Conservation (phyloP, 2,797 vertebrate genomes). For the Iguana delicatissima region DNA sequence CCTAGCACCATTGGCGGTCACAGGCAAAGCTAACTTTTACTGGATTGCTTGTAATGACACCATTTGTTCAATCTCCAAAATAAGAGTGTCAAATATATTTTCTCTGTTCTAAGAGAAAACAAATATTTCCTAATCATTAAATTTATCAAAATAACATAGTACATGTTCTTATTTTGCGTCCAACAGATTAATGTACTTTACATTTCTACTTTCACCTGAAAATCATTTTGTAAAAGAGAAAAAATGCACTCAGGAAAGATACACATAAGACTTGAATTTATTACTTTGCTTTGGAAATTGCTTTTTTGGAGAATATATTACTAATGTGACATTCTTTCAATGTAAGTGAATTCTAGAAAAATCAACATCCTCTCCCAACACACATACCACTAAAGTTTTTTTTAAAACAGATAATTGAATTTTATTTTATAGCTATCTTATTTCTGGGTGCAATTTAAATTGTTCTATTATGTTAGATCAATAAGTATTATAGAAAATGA, state of each 20-base stretch:
- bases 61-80: background rate
- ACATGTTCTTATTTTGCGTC: background rate
- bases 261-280: background rate
- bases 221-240: background rate
- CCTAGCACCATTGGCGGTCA: background rate
- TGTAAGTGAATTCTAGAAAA: conserved; percentile 32
- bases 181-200: background rate
- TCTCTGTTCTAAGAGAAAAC: background rate
- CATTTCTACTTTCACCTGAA: background rate
- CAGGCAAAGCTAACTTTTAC: background rate
- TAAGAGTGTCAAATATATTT: background rate
- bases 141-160: background rate
- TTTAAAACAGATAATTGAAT: conserved; percentile 38
- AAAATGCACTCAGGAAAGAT: background rate
- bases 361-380: background rate
- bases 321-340: background rate
- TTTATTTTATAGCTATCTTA: conserved; percentile 47
- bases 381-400: background rate
- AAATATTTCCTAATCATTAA: background rate
- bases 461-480: conserved; percentile 46
- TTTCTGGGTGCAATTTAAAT: conserved; percentile 44
- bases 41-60: background rate
- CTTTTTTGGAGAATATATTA: background rate
- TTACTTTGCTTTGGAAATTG: conserved; percentile 17
- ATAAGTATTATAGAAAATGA: conserved; percentile 36